phyloP scores from a whole-genome alignment of 2,797 vertebrate species.

The Fundulus diaphanus region DNA sequence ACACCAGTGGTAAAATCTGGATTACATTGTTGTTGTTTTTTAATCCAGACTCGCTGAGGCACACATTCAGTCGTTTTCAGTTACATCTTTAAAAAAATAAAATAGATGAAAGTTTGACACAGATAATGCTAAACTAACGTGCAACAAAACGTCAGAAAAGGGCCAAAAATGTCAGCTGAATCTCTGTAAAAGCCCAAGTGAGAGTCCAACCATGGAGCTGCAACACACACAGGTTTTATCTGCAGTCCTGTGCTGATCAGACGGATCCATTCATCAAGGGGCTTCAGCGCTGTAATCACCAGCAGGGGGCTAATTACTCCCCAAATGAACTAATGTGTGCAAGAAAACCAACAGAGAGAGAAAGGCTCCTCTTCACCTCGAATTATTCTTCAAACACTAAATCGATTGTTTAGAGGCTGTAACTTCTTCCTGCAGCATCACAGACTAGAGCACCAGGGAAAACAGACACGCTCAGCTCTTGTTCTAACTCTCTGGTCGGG shows the following conservation, averaged over 20 bases:
- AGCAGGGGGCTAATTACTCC: conserved; percentile 59
- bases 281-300: conserved; percentile 49
- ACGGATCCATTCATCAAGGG: conserved; percentile 59
- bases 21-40: too few species aligned
- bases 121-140: too few species aligned
- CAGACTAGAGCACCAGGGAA: not conserved
- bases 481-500: not conserved
- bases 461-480: not conserved
- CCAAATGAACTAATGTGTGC: conserved; percentile 27
- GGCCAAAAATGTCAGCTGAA: not conserved
- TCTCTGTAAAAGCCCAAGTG: too few species aligned
- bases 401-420: not conserved
- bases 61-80: too few species aligned
- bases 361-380: not conserved
- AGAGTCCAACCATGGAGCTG: not conserved
- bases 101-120: too few species aligned
- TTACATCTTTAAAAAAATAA: too few species aligned
- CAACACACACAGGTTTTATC: not conserved
- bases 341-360: not conserved
- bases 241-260: conserved; percentile 29
- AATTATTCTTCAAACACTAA: not conserved
- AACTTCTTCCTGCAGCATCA: not conserved
- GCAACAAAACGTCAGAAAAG: not conserved
- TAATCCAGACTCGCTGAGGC: too few species aligned
- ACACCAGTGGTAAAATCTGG: too few species aligned